Conservation (phyloP, 2,797 vertebrate species). For the Xiphorhynchus erythropygius region DNA sequence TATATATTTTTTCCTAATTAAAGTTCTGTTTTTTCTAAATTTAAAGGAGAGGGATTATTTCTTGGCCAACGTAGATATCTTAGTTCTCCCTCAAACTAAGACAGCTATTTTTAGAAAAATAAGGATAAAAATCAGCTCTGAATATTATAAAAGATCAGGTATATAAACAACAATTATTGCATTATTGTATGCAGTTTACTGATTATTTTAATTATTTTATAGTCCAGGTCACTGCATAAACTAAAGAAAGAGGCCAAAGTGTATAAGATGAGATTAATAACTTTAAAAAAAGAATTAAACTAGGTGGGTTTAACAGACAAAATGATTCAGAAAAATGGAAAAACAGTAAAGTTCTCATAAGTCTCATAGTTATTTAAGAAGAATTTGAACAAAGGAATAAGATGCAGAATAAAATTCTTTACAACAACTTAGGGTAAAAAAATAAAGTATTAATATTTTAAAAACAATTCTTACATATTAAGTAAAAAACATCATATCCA, state of each 20-base stretch:
- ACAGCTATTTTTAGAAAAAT: not conserved
- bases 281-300: not conserved
- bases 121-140: not conserved
- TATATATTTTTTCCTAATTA: too few species aligned
- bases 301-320: not conserved
- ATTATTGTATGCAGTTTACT: not conserved
- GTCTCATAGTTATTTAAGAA: not conserved
- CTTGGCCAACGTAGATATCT: too few species aligned
- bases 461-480: not conserved
- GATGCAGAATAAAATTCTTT: not conserved
- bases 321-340: not conserved
- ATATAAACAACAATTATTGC: not conserved
- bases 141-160: not conserved
- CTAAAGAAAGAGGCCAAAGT: not conserved
- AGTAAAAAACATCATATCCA: not conserved
- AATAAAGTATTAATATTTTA: not conserved
- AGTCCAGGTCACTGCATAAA: not conserved
- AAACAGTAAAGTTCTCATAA: not conserved
- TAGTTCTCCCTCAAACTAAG: too few species aligned
- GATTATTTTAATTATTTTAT: not conserved
- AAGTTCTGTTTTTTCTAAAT: too few species aligned
- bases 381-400: not conserved
- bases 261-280: not conserved
- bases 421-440: not conserved
- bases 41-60: too few species aligned